Base-by-base conservation (phyloP, 2,113 vertebrate genomes). In the Indri indri region DNA sequence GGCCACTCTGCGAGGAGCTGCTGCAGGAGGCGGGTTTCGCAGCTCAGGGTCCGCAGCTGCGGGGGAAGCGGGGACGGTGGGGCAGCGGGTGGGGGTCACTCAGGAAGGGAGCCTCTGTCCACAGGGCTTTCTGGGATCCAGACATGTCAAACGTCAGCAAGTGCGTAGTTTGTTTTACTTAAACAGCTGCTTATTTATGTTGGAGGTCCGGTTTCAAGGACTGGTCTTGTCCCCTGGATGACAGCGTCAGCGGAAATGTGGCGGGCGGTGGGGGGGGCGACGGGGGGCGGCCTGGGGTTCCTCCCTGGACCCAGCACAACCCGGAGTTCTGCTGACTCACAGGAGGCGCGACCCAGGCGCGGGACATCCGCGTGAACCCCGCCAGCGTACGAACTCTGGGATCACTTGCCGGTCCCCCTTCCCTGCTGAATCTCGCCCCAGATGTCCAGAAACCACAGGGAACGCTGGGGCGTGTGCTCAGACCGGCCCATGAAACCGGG, bases 91-190 rank as follows among this genome's bases (percentile, higher is more conserved):
- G 20, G 68, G 68, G 22, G 70, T 17, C 18, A 7, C 40, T 6
- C 6, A 2, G 68, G 54, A 16, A 50, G 6, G 37, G 54, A 65
- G 90, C 77, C 84, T 57, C 57, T 34, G 37, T 32, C 88, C 68
- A 13, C 37, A 40, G 61, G 74, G 6, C 54, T 74, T 65, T 80
- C 87, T 54, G 73, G 57, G 82, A 74, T 50, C 34, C 16, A 79
- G 83, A 68, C 42, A 10, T 17, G n/a, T 87, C 76, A 94, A 88
- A 96, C 80, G 95, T 94, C 82, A 88, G 17, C 63, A 63, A 50
- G 92, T 84, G 37, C 74, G n/a, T 45, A 86, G 70, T 88, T 27
- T 90, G 90, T 77, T 87, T 90, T 30, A 8, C 68, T 85, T 70
- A 47, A n/a, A 52, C 92, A 59, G 32, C 63, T 42, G 94, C 76